Conservation (phyloP, 2,888 invertebrate species). For the Sipha maydis region DNA sequence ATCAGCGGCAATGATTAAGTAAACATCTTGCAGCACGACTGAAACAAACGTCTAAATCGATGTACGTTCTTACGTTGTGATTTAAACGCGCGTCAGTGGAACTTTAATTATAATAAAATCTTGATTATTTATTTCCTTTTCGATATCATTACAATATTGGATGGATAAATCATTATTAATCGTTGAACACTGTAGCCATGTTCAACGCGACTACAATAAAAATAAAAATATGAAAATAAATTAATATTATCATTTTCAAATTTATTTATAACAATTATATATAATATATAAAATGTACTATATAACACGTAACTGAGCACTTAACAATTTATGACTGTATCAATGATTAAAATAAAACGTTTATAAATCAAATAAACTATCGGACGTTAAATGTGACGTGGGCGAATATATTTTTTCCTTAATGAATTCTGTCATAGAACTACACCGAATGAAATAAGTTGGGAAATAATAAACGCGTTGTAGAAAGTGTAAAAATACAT, state of each 20-base stretch:
- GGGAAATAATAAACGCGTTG: not conserved
- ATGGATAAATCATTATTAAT: conserved; percentile 15
- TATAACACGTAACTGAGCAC: not conserved
- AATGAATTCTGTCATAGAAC: not conserved
- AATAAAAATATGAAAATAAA: conserved; percentile 6
- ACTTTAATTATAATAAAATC: not conserved
- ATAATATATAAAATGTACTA: no score
- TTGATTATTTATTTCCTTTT: not conserved
- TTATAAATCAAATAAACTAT: conserved; percentile 37
- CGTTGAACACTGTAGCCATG: not conserved
- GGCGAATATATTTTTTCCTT: conserved; percentile 26
- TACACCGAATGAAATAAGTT: not conserved
- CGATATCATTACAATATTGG: not conserved
- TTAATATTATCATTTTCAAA: not conserved
- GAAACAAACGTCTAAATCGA: not conserved
- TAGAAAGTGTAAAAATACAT: not conserved
- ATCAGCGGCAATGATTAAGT: not conserved
- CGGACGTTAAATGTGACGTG: conserved; percentile 7
- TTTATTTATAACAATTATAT: not conserved
- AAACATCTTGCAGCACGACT: not conserved
- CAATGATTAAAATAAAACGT: conserved; percentile 34
- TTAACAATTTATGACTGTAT: conserved; percentile 26
- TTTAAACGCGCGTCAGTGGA: not conserved
- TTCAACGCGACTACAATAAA: not conserved
- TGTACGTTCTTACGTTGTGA: not conserved